Base-by-base conservation (phyloP, 2,888 invertebrate species). In the Margaritifera margaritifera region DNA sequence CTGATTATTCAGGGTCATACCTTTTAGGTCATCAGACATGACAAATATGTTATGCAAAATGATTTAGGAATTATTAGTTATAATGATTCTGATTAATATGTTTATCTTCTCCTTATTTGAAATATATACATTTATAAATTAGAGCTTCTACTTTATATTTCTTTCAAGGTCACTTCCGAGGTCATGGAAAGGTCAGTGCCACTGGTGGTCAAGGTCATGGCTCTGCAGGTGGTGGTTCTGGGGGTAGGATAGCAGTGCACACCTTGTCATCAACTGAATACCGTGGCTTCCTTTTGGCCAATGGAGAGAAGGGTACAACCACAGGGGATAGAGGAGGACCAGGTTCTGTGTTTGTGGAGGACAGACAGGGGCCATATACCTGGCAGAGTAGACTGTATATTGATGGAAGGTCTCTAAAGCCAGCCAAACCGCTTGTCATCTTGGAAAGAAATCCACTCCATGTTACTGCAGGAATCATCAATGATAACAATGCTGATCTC, bases 281-380 rank as follows among this genome's bases (percentile, higher is more conserved):
- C 64, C 72, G 78, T n/a, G 85, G 85, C 18, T 52, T 60, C 20
- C 60, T 80, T 1, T 64, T 75, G 62, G 85, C 84, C 2, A 71
- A 77, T 70, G 83, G 83, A 31, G 68, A 69, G 18, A 64, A 62
- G 4, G 78, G 80, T 19, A 69, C 78, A 18, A 72, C 55, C 1
- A 69, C 72, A 11, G 42, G 42, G 0, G 82, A 83, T 62, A 66
- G 72, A 25, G 85, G 83, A 18, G 85, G 85, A 20, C 83, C 85
- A n/a, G 85, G 85, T 1, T 80, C 83, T 3, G 83, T 84, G 11
- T 83, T 83, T 61, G 68, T 84, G 6, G 84, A 84, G 64, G 82
- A 84, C 62, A 76, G 72, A 42, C 31, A 74, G 6, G 66, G 64
- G 50, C 55, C 60, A 24, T 72, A 69, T 27, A 64, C 50, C 18